Evolutionary conservation across 2,888 invertebrate species (phyloP).

Genomic region (Nemoura dubitans): DNA sequence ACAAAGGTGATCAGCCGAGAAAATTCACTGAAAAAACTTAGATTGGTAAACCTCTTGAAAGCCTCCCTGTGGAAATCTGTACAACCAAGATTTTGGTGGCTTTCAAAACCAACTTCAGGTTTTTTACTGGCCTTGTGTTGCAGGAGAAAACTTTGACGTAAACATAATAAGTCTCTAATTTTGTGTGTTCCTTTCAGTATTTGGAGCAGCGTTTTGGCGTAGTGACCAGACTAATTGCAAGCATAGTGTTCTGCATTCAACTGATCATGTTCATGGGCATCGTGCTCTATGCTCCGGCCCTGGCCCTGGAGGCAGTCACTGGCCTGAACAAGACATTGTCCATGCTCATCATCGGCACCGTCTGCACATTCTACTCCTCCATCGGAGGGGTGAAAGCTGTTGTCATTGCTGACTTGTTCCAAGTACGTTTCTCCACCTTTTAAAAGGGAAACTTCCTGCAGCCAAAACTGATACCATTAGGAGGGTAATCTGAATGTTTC

Average conservation of each 20-base stretch:
- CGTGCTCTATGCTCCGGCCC: conserved; percentile 91
- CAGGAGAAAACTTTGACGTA: no score
- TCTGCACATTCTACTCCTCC: conserved; percentile 87
- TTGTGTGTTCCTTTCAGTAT: conserved; percentile 69
- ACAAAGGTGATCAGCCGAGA: no score
- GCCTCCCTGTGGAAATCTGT: no score
- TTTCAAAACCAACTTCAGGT: no score
- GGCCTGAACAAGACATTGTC: conserved; percentile 77
- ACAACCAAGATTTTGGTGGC: no score
- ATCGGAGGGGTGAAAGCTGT: conserved; percentile 95
- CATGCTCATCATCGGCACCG: conserved; percentile 76
- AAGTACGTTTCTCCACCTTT: conserved; percentile 52
- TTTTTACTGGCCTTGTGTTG: no score
- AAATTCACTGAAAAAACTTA: no score
- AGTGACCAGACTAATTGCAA: conserved; percentile 77
- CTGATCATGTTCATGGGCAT: conserved; percentile 92
- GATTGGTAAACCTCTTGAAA: no score
- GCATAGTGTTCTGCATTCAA: conserved; percentile 86
- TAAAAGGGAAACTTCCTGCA: no score
- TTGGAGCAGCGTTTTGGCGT: conserved; percentile 87
- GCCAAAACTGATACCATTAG: no score
- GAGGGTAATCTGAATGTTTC: not conserved
- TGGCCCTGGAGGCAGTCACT: conserved; percentile 87
- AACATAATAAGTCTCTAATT: no score
- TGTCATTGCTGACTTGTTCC: conserved; percentile 83